These are phyloP conservation scores for Thaumetopoea pityocampa DNA, from an alignment of 1,140 invertebrate genomes.

Conservation along the genomic window DNA sequence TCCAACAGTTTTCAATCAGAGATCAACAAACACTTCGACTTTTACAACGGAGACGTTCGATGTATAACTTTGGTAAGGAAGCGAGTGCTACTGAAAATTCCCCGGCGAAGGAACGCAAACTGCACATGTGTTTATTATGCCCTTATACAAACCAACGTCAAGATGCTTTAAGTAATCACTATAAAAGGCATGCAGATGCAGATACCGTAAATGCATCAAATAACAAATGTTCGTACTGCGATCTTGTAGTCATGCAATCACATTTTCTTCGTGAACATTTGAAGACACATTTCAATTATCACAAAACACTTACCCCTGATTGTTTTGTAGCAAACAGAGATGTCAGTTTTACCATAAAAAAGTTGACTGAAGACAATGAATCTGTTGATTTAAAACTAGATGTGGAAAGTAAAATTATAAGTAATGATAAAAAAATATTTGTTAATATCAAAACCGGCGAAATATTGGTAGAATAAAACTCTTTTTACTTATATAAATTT, in stretches of 20 bases:
- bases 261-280: slow-evolving; percentile 88
- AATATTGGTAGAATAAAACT: slow-evolving; percentile 38
- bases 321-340: slow-evolving; percentile 60
- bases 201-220: slow-evolving; percentile 76
- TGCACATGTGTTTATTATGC: slow-evolving; percentile 82
- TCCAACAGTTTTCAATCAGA: slow-evolving; percentile 71
- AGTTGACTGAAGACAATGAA: slow-evolving; percentile 45
- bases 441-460: slow-evolving; percentile 64
- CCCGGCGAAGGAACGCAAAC: slow-evolving; percentile 73
- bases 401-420: slow-evolving; percentile 31
- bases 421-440: slow-evolving; percentile 56
- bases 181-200: slow-evolving; percentile 80
- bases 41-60: slow-evolving; percentile 53
- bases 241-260: slow-evolving; percentile 86
- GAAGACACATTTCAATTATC: slow-evolving; percentile 84
- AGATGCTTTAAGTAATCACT: slow-evolving; percentile 85
- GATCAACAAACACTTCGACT: slow-evolving; percentile 74
- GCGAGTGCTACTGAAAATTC: slow-evolving; percentile 58
- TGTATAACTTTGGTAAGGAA: slow-evolving; percentile 50
- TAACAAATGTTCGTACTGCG: slow-evolving; percentile 88
- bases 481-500: neutral
- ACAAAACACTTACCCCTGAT: slow-evolving; percentile 77
- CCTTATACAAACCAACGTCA: slow-evolving; percentile 85
- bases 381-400: slow-evolving; percentile 56
- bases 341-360: slow-evolving; percentile 55